Conservation (phyloP, 2,113 vertebrate species). For the Martes martes region DNA sequence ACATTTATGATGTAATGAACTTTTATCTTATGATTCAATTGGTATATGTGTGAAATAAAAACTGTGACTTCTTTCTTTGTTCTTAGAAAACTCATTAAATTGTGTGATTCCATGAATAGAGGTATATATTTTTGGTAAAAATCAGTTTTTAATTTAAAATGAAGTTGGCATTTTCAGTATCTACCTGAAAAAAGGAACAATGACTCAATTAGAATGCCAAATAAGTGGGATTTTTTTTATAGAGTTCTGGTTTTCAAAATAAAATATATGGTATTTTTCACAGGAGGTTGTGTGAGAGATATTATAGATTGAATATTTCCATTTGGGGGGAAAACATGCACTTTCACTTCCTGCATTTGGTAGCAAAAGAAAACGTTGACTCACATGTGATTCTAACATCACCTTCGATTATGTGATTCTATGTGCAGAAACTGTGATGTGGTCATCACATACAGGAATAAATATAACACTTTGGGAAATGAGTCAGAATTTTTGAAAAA, state of each 20-base stretch:
- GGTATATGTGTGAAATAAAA: conserved; percentile 30
- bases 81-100: conserved; percentile 46
- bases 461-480: not conserved
- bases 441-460: not conserved
- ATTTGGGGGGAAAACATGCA: not conserved
- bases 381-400: not conserved
- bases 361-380: not conserved
- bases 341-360: not conserved
- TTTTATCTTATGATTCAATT: conserved; percentile 17
- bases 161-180: not conserved
- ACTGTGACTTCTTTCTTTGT: not conserved
- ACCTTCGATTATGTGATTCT: not conserved
- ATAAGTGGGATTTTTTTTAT: not conserved
- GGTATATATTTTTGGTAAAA: not conserved
- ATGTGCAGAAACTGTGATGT: not conserved
- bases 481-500: not conserved
- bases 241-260: not conserved
- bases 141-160: conserved; percentile 24
- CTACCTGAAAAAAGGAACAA: not conserved
- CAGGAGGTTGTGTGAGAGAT: not conserved
- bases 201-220: not conserved
- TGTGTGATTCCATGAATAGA: not conserved
- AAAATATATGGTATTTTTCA: not conserved
- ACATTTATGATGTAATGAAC: not conserved
- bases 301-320: not conserved